Evolutionary conservation across 2,113 vertebrate species (phyloP).

Genomic region (Vidua macroura): DNA sequence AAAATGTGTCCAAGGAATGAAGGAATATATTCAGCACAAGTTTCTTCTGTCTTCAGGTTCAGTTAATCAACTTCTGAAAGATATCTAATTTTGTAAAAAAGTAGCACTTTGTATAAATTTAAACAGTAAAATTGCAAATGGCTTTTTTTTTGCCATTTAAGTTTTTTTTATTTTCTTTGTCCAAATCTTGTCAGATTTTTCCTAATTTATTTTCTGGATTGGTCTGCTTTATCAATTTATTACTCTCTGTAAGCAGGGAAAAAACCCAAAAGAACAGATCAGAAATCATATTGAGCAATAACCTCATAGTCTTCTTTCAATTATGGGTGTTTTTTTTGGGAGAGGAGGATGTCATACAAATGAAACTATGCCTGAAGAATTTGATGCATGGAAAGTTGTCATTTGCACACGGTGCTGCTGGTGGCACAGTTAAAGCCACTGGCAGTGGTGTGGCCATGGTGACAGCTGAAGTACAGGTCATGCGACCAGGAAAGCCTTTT

Average conservation of each 20-base stretch:
- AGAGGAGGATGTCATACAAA: neutral
- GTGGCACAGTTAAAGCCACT: neutral
- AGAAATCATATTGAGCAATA: neutral
- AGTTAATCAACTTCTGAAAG: neutral
- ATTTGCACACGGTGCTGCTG: neutral
- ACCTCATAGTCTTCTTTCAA: neutral
- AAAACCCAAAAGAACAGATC: accelerated
- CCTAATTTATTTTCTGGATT: neutral
- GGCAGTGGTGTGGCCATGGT: neutral
- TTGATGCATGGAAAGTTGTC: neutral
- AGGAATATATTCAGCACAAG: neutral
- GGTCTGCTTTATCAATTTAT: neutral
- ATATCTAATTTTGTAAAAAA: neutral
- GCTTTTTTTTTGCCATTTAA: neutral
- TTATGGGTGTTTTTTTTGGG: neutral
- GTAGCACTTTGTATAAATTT: neutral
- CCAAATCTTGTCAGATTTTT: neutral
- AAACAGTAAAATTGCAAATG: neutral
- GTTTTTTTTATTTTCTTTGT: neutral
- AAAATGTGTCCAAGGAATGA: neutral
- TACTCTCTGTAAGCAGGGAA: neutral
- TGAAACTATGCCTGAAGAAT: neutral
- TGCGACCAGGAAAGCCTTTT: neutral
- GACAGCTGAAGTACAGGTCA: neutral
- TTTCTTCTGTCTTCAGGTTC: neutral